phyloP scores from a whole-genome alignment of 2,888 invertebrate genomes.

The Epiblema foenella region DNA sequence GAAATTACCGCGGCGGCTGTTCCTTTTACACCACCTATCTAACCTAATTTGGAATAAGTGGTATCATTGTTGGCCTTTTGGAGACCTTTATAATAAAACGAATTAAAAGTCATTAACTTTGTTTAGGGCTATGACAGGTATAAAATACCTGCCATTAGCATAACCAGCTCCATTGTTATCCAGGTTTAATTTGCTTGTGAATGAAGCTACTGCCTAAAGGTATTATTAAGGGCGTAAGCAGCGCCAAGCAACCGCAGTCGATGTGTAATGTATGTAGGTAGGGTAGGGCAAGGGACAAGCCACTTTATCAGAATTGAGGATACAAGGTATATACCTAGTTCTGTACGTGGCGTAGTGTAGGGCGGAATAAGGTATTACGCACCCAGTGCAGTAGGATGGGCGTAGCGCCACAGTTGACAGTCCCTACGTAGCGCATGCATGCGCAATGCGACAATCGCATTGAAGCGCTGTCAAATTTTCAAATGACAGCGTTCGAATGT shows the following conservation, averaged over 20 bases:
- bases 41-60: no score
- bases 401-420: not conserved
- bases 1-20: no score
- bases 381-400: not conserved
- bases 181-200: constrained; percentile 7
- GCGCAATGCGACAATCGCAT: not conserved
- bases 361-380: no score
- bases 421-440: not conserved
- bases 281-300: not conserved
- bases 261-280: not conserved
- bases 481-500: not conserved
- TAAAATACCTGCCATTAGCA: not conserved
- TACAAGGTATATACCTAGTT: no score
- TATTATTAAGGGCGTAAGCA: constrained; percentile 17
- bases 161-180: constrained; percentile 16
- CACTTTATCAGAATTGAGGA: no score
- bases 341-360: no score
- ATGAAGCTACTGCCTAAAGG: not conserved
- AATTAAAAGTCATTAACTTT: not conserved
- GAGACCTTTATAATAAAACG: not conserved
- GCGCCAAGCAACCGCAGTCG: not conserved
- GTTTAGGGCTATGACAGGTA: not conserved
- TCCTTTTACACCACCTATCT: no score
- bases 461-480: not conserved
- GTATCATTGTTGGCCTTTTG: not conserved